These are phyloP conservation scores for Rhogogaster chlorosoma DNA, from an alignment of 2,888 invertebrate species.

Conservation along the genomic window DNA sequence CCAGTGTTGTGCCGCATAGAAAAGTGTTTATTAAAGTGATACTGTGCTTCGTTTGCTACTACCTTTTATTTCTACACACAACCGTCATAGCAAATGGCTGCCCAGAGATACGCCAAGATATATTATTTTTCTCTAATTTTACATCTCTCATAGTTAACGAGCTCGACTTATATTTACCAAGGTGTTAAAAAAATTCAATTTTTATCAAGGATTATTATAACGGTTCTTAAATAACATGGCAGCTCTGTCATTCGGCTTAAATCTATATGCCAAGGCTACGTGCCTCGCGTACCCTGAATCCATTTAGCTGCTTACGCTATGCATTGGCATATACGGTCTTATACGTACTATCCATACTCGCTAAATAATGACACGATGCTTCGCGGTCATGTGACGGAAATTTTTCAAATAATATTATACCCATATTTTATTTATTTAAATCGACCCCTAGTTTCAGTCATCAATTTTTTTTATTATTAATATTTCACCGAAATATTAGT, in stretches of 20 bases:
- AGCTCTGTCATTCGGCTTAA: conserved; percentile 56
- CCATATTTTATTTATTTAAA: conserved; percentile 51
- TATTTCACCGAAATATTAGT: conserved; percentile 55
- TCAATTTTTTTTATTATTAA: conserved; percentile 57
- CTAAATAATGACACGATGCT: conserved; percentile 44
- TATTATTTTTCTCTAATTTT: conserved; percentile 55
- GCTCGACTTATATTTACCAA: background rate
- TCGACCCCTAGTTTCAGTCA: conserved; percentile 63
- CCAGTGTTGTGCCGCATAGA: conserved; percentile 60
- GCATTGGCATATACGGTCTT: conserved; percentile 64
- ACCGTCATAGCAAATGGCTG: conserved; percentile 74
- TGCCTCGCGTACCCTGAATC: conserved; percentile 59
- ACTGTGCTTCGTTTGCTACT: conserved; percentile 67
- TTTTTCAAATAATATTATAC: conserved; percentile 6
- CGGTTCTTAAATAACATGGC: conserved; percentile 39
- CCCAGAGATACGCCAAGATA: conserved; percentile 66
- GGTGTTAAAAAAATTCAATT: conserved; percentile 33
- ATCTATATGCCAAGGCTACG: conserved; percentile 62
- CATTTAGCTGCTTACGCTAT: conserved; percentile 62
- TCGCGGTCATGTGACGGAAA: conserved; percentile 30
- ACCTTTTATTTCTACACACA: conserved; percentile 70
- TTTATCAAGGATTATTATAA: conserved; percentile 48
- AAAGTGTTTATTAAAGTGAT: conserved; percentile 63
- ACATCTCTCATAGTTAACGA: conserved; percentile 46
- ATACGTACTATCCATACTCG: conserved; percentile 57